Conservation (phyloP, 64 coral and sea anemone genomes). For the Montipora efflorescens region DNA sequence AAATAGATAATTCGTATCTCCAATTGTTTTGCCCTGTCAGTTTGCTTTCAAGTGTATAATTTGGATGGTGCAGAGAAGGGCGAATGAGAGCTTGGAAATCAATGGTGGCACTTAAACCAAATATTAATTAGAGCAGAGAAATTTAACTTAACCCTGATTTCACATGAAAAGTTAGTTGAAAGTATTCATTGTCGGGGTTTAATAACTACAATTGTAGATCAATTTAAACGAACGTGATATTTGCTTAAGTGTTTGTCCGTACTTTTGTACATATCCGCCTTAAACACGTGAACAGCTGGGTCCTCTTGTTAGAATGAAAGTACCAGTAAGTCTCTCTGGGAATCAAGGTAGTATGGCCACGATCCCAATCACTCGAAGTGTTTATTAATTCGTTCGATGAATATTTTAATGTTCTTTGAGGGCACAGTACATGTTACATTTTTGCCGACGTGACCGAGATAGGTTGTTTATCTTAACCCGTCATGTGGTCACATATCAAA, state of each 20-base stretch:
- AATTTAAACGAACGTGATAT: background rate
- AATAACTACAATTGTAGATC: background rate
- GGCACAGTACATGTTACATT: slow-evolving; percentile 4
- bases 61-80: no score
- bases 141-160: background rate
- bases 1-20: no score
- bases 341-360: background rate
- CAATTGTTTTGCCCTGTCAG: background rate
- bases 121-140: no score
- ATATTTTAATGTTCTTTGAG: background rate
- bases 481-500: slow-evolving; percentile 30
- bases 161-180: background rate
- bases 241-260: background rate
- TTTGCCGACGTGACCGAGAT: slow-evolving; percentile 7
- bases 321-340: no score
- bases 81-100: no score
- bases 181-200: background rate
- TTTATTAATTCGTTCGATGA: background rate
- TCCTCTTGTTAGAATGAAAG: no score
- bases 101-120: no score
- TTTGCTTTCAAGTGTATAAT: slow-evolving; percentile 1
- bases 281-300: background rate
- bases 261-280: background rate
- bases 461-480: background rate
- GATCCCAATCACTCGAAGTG: background rate